Percentiles rank a stretch among this genome's conserved stretches.
phyloP scores from a whole-genome alignment of 2,113 vertebrate species.

The Tachysurus vachellii region DNA sequence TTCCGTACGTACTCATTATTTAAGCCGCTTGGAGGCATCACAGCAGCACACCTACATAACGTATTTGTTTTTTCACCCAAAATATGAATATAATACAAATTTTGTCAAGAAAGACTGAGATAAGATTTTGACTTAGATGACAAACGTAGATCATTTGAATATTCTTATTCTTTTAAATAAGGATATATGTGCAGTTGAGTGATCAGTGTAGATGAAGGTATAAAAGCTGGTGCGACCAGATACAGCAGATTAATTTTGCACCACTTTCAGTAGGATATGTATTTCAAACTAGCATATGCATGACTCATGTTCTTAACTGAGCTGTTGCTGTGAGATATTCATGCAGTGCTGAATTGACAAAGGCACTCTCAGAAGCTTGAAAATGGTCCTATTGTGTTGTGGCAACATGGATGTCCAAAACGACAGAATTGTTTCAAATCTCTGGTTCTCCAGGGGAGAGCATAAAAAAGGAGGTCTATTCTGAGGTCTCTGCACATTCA shows the following conservation, averaged over 20 bases:
- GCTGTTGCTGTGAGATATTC: constrained; percentile 5
- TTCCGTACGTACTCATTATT: neutral
- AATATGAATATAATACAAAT: neutral
- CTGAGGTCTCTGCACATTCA: constrained; percentile 54
- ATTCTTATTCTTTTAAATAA: constrained; percentile 1
- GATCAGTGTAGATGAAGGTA: neutral
- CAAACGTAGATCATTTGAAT: neutral
- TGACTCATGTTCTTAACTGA: constrained; percentile 24
- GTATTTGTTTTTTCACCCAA: neutral
- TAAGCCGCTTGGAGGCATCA: neutral
- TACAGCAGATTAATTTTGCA: neutral
- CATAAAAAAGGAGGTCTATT: constrained; percentile 62
- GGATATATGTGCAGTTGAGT: neutral
- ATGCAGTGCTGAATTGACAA: constrained; percentile 20
- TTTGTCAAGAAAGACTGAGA: neutral
- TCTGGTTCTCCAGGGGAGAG: constrained; percentile 51
- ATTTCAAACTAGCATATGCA: constrained; percentile 10
- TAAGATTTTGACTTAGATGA: neutral
- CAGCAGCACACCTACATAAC: neutral
- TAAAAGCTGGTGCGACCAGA: neutral
- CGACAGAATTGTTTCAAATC: constrained; percentile 57
- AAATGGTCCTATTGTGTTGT: neutral
- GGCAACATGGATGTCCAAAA: constrained; percentile 55
- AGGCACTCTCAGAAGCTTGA: neutral
- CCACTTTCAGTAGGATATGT: constrained; percentile 18